Percentiles rank a stretch among this genome's conserved stretches.
Evolutionary conservation across 2,888 invertebrate species (phyloP).

Genomic region (Pinctada fucata): DNA sequence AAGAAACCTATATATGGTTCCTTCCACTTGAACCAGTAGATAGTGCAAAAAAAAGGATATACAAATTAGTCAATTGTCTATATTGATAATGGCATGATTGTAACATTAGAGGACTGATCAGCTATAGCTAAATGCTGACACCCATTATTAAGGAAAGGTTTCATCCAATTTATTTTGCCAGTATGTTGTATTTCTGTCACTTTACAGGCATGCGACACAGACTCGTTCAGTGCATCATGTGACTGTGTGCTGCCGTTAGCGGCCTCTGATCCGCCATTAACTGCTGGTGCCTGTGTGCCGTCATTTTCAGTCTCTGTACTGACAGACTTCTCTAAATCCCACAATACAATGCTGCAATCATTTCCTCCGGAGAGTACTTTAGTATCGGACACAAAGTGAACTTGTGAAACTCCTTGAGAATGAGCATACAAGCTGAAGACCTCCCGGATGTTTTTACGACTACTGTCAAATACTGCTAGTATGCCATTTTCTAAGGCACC

Average conservation of each 20-base stretch:
- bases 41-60: no score
- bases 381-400: slow-evolving; percentile 66
- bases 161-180: slow-evolving; percentile 73
- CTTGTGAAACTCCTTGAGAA: slow-evolving; percentile 73
- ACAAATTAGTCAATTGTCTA: no score
- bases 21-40: no score
- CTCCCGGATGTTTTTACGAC: slow-evolving; percentile 62
- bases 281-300: not conserved
- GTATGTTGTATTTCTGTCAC: slow-evolving; percentile 57
- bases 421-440: slow-evolving; percentile 68
- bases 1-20: no score
- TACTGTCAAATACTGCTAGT: slow-evolving; percentile 68
- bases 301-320: slow-evolving; percentile 24
- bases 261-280: slow-evolving; percentile 13
- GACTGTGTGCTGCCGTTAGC: slow-evolving; percentile 50
- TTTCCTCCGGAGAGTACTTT: slow-evolving; percentile 71
- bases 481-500: slow-evolving; percentile 73
- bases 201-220: slow-evolving; percentile 58
- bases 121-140: slow-evolving; percentile 64
- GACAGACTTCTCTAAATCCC: slow-evolving; percentile 65
- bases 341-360: slow-evolving; percentile 65
- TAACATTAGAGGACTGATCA: slow-evolving; percentile 67
- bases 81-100: slow-evolving; percentile 31
- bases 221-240: slow-evolving; percentile 53
- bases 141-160: slow-evolving; percentile 54